Evolutionary conservation across 2,888 invertebrate genomes (phyloP).

Genomic region (Caenorhabditis virilis): DNA sequence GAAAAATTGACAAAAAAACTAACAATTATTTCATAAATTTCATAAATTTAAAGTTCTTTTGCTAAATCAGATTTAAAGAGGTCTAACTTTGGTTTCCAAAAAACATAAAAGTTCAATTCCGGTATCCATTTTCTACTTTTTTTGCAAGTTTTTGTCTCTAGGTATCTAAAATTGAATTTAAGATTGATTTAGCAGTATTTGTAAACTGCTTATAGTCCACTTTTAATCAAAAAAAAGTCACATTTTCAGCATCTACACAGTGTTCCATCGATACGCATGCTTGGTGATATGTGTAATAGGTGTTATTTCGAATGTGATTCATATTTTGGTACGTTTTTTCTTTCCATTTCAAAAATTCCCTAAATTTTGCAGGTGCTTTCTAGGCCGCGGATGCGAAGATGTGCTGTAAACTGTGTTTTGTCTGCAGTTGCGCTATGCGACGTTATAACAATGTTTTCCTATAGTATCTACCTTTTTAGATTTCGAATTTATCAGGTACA

Average conservation of each 20-base stretch:
- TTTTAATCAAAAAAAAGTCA: not conserved
- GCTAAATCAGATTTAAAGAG: not conserved
- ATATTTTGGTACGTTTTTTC: constrained; percentile 43
- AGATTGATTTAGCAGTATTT: no score
- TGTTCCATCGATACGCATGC: constrained; percentile 57
- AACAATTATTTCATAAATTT: no score
- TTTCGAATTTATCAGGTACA: constrained; percentile 54
- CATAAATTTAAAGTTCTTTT: not conserved
- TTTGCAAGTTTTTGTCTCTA: not conserved
- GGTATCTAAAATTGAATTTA: no score
- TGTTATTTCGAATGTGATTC: constrained; percentile 52
- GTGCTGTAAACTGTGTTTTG: constrained; percentile 58
- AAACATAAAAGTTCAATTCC: not conserved
- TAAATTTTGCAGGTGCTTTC: constrained; percentile 35
- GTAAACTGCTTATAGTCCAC: not conserved
- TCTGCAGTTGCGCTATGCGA: constrained; percentile 59
- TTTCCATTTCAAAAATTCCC: not conserved
- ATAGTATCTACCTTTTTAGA: constrained; percentile 51
- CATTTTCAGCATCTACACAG: constrained; percentile 53
- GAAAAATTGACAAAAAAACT: no score
- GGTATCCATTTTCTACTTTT: not conserved
- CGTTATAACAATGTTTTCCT: constrained; percentile 56
- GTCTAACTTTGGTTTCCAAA: not conserved
- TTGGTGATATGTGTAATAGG: constrained; percentile 56
- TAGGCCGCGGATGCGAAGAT: constrained; percentile 48